Percentiles rank a stretch among this genome's conserved stretches.
These are phyloP conservation scores for Drymodes brunneopygia DNA, from an alignment of 2,113 vertebrate species.

Conservation along the genomic window DNA sequence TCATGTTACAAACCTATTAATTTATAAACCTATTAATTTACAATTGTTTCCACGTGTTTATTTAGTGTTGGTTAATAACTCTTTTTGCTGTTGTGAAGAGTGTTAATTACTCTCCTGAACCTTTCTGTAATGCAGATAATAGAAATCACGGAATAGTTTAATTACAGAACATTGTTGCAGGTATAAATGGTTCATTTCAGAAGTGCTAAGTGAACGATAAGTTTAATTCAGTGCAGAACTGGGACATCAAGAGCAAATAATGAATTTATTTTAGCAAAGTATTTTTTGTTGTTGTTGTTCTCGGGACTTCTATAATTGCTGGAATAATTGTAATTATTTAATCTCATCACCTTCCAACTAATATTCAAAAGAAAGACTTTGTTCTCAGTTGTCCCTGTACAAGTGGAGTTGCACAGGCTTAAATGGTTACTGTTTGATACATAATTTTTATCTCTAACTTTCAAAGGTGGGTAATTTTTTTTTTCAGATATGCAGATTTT, in stretches of 20 bases:
- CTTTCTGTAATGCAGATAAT: neutral
- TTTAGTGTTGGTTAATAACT: constrained; percentile 23
- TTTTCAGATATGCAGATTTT: neutral
- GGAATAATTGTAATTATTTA: neutral
- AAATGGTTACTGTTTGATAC: neutral
- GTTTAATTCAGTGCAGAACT: neutral
- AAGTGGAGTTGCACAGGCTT: neutral
- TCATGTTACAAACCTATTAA: neutral
- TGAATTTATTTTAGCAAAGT: neutral
- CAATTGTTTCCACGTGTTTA: constrained; percentile 1
- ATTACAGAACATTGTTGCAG: constrained; percentile 1
- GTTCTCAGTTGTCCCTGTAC: neutral
- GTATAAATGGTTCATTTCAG: neutral
- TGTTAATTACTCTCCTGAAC: neutral
- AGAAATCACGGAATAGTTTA: constrained; percentile 12
- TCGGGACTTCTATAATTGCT: neutral
- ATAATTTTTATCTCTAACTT: neutral
- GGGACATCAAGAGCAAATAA: neutral
- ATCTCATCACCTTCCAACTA: neutral
- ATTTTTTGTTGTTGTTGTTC: neutral
- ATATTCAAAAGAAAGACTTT: neutral
- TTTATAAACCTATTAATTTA: neutral
- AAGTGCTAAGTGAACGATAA: neutral
- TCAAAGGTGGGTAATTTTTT: neutral
- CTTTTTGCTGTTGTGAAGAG: neutral